phyloP scores from a whole-genome alignment of 1,140 invertebrate genomes.

The Orius insidiosus region DNA sequence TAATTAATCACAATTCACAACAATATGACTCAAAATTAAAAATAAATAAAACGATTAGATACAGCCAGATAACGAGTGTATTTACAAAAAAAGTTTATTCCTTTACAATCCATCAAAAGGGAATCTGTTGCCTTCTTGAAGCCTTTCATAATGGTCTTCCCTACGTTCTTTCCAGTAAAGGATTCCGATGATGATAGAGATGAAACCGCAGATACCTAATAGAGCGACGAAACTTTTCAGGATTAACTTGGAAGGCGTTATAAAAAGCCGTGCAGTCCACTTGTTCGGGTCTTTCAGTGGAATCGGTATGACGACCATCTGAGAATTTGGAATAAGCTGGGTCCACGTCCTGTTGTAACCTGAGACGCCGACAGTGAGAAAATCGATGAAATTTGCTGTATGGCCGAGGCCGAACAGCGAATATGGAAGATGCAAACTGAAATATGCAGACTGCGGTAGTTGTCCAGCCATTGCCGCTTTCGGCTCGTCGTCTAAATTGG shows the following conservation, averaged over 20 bases:
- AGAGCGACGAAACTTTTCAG: slow-evolving; percentile 79
- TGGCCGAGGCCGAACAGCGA: slow-evolving; percentile 87
- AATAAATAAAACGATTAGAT: slow-evolving; percentile 1
- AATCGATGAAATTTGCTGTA: slow-evolving; percentile 94
- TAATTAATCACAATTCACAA: slow-evolving; percentile 5
- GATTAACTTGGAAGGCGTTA: slow-evolving; percentile 89
- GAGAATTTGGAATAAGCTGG: slow-evolving; percentile 93
- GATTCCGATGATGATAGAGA: slow-evolving; percentile 65
- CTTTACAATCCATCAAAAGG: slow-evolving; percentile 60
- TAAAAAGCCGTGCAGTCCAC: slow-evolving; percentile 89
- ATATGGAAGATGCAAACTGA: slow-evolving; percentile 82
- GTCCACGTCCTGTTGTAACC: slow-evolving; percentile 53
- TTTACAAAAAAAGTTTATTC: not conserved
- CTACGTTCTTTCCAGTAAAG: slow-evolving; percentile 86
- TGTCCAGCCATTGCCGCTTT: slow-evolving; percentile 65
- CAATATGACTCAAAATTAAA: not conserved
- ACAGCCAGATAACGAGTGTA: slow-evolving; percentile 1
- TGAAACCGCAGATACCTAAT: slow-evolving; percentile 68
- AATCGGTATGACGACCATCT: slow-evolving; percentile 87
- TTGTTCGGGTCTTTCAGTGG: slow-evolving; percentile 54
- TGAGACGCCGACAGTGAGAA: slow-evolving; percentile 63
- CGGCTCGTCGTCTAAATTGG: slow-evolving; percentile 58
- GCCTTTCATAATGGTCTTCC: slow-evolving; percentile 77
- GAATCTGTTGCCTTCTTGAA: slow-evolving; percentile 74
- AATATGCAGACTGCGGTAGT: slow-evolving; percentile 80